Evolutionary conservation across 2,888 invertebrate genomes (phyloP), one percentile per base, ranked within the genome.

Genomic region (Trachelus stipa): DNA sequence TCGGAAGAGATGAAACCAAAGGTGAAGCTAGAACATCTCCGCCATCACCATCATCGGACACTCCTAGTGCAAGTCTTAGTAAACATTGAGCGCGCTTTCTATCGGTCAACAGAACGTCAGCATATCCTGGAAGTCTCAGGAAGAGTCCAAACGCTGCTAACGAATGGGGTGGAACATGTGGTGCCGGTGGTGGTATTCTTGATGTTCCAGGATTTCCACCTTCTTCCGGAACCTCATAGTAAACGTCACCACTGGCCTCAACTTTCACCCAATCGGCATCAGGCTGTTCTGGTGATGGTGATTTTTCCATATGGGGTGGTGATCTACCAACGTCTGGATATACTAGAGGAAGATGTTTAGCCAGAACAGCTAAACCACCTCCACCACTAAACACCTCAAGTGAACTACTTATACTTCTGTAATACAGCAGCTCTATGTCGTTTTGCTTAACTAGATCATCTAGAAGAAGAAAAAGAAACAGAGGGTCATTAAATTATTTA

Each of bases 1-100:
- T 95, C 0, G 95, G 95, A 75, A 96, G 90, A 0, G 95, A 93
- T 68, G 94, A 92, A 0, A 96, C 95, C 31, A 96, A 92, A 1
- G 95, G 93, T 11, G 95, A 94, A 74, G 94, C 94, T 84, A 96
- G 94, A 75, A 96, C 96, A 85, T 96, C 96, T 82, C 94, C 96
- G 90, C 97, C 98, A 92, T 98, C 97, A 74, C 97, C 98, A 88
- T 98, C 97, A 87, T 97, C 97, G 3, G 97, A 96, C 11, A 98
- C 98, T 34, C 98, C 98, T 33, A 98, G 93, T 68, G 98, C 96
- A 75, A 98, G 93, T 9, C 98, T 93, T 82, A 98, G 92, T 81
- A 98, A 93, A 89, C 97, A 97, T 87, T 97, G 96, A 0, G 98
- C 98, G 81, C 96, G 94, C 83, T 96, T 94, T 86, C 96, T 95